Conservation (phyloP, 2,888 invertebrate species). For the Euclidia mi region DNA sequence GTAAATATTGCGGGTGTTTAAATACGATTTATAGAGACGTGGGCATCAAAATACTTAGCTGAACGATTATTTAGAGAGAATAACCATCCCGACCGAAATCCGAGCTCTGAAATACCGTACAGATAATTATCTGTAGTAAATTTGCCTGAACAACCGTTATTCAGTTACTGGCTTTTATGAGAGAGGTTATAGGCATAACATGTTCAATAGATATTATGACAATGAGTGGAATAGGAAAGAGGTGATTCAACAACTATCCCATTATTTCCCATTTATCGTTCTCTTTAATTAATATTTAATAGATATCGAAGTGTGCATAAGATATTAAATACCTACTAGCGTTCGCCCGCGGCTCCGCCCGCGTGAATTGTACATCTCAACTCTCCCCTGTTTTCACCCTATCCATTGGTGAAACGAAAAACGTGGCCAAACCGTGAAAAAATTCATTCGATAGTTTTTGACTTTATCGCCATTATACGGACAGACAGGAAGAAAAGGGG, state of each 20-base stretch:
- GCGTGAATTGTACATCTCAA: too few species aligned
- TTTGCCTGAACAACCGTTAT: neutral
- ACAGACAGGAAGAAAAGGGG: too few species aligned
- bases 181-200: neutral
- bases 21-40: slow-evolving; percentile 2
- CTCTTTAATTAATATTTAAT: neutral
- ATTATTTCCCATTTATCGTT: too few species aligned
- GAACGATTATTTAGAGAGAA: slow-evolving; percentile 1
- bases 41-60: slow-evolving; percentile 5
- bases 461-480: too few species aligned
- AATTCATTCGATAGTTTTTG: too few species aligned
- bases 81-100: neutral
- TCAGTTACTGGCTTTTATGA: slow-evolving; percentile 3
- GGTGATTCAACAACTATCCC: too few species aligned
- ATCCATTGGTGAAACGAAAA: too few species aligned
- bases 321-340: too few species aligned
- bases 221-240: too few species aligned
- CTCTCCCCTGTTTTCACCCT: too few species aligned
- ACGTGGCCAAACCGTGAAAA: too few species aligned
- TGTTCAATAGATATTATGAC: slow-evolving; percentile 6
- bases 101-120: neutral
- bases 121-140: slow-evolving; percentile 8
- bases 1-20: neutral
- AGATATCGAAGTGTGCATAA: neutral
- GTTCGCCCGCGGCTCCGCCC: too few species aligned